Evolutionary conservation across 2,797 vertebrate species (phyloP), one percentile per base, ranked within the genome.

Genomic region (Brachyrhaphis roseni): DNA sequence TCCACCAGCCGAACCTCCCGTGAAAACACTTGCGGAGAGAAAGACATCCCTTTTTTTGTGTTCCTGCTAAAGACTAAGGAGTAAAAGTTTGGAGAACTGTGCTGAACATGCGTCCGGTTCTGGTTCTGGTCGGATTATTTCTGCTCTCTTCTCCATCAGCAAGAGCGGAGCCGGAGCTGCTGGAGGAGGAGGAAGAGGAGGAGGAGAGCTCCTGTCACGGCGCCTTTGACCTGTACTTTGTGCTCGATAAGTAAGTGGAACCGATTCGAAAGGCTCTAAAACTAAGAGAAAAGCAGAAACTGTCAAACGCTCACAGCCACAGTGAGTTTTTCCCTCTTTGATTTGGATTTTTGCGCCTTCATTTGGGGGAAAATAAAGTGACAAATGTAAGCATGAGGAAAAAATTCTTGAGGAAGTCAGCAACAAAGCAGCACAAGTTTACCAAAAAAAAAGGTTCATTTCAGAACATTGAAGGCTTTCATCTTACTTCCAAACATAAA

Each of bases 171-270:
- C 92, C 90, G 20, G 93, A 95, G 85, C 88, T 84, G 77, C 93
- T 10, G 41, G 66, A 82, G 80, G 78, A 39, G 31, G 89, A 89
- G 0, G 95, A 95, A 16, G 93, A 94, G 81, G 95, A 96, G 75
- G 92, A 95, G 88, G 95, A 96, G 87, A 96, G 96, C 71, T 96
- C 97, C 84, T 99, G 98, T 89, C 96, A 97, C 87, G 97, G 97
- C 5, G 96, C 96, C 62, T 98, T 98, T 89, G 97, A 98, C 94
- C 95, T 98, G 57, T 99, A 98, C 82, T 97, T 98, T 91, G 94
- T 99, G 84, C 93, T 98, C 70, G 97, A 98, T 90, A 99, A 97
- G 98, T 99, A 96, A 98, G 97, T 97, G 82, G 72, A 71, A 71
- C 46, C n/a, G 53, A 39, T 3, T 23, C 5, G 28, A 74, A 46